These are phyloP conservation scores for Myiagra hebetior DNA, from an alignment of 2,113 vertebrate genomes.

Conservation along the genomic window DNA sequence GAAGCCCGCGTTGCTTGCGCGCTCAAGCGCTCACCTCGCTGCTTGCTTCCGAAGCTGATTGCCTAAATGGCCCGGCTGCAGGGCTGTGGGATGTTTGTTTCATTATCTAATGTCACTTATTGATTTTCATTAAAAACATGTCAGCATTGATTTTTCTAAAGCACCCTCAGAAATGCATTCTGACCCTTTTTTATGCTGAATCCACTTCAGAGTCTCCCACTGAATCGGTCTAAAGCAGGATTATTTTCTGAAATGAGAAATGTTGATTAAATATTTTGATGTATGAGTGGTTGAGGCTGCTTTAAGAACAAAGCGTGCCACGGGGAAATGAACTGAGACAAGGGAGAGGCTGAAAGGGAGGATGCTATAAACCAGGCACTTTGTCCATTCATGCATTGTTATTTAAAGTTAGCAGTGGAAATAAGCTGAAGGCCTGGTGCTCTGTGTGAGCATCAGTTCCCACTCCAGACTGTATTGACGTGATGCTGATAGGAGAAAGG, in stretches of 20 bases:
- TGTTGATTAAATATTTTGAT: conserved; percentile 70
- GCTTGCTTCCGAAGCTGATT: neutral
- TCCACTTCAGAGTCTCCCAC: neutral
- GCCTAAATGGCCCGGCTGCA: neutral
- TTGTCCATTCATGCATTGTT: conserved; percentile 39
- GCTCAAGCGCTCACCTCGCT: neutral
- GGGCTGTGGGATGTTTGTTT: neutral
- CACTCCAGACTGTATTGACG: neutral
- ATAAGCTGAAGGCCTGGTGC: neutral
- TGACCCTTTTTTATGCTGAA: conserved; percentile 21
- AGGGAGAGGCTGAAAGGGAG: conserved; percentile 39
- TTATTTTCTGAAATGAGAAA: conserved; percentile 39
- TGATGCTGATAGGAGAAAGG: neutral
- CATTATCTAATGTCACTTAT: conserved; percentile 50
- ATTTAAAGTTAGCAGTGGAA: conserved; percentile 17
- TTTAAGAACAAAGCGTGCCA: conserved; percentile 57
- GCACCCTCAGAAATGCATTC: conserved; percentile 31
- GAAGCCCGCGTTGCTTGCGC: neutral
- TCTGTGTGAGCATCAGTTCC: neutral
- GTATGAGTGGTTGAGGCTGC: conserved; percentile 31
- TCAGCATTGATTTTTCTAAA: conserved; percentile 43
- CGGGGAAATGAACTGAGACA: conserved; percentile 47
- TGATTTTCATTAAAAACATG: conserved; percentile 61
- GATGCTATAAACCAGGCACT: conserved; percentile 32
- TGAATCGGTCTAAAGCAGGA: conserved; percentile 14